A percentile compares a stretch with the other conserved stretches of the same genome.
Conservation (phyloP, 92 coral and sea anemone genomes). For the Meandrina meandrites region DNA sequence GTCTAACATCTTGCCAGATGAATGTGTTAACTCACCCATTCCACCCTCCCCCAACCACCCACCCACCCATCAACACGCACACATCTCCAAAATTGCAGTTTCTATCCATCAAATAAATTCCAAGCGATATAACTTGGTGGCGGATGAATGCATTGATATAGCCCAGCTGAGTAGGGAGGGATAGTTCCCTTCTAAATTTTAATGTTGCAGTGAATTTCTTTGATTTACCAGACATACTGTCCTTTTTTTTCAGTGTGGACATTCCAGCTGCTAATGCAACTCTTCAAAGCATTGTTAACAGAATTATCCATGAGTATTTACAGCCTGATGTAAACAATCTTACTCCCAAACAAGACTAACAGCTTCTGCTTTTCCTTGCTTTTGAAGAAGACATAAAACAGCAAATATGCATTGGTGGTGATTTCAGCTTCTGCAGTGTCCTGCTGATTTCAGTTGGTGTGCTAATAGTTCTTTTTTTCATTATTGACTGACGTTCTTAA, state of each 20-base stretch:
- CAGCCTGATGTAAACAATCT: constrained; percentile 86
- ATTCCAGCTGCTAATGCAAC: constrained; percentile 67
- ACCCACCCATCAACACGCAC: too few relatives aligned
- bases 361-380: background rate
- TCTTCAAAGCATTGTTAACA: constrained; percentile 67
- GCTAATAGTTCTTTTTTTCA: background rate
- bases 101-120: too few relatives aligned
- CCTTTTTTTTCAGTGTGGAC: constrained; percentile 69
- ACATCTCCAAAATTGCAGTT: too few relatives aligned
- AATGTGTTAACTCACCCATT: too few relatives aligned
- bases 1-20: too few relatives aligned
- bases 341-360: constrained; percentile 79
- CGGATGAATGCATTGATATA: background rate
- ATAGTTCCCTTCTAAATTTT: background rate
- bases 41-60: too few relatives aligned
- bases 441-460: background rate
- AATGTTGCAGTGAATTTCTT: background rate
- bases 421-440: background rate
- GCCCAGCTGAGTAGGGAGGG: background rate
- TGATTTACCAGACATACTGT: background rate
- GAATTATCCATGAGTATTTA: constrained; percentile 74
- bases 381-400: background rate
- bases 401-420: background rate
- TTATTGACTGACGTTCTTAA: background rate
- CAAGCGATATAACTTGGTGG: background rate